Conservation (phyloP, 2,113 vertebrate species). For the Phalacrocorax brasilianus region DNA sequence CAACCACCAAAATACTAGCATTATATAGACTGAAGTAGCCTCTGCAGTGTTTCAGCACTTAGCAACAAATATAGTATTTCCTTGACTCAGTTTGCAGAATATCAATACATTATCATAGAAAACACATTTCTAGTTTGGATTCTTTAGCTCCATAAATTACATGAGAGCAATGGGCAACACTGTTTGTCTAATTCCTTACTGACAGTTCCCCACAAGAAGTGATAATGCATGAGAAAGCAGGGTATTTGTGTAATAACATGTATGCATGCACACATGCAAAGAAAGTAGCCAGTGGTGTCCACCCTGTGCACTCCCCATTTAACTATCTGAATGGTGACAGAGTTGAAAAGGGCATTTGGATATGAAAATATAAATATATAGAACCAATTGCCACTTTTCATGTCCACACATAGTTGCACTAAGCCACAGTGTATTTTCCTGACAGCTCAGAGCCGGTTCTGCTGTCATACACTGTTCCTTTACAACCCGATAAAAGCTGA, state of each 20-base stretch:
- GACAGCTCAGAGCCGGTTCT: neutral
- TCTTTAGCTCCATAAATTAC: neutral
- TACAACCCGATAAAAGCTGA: slow-evolving; percentile 56
- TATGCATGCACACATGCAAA: neutral
- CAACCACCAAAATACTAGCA: neutral
- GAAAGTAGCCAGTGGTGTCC: neutral
- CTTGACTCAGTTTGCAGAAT: neutral
- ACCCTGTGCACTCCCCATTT: fast-evolving
- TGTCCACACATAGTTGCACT: neutral
- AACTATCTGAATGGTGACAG: neutral
- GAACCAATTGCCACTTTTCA: neutral
- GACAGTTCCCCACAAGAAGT: neutral
- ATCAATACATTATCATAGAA: neutral
- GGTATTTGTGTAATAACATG: neutral
- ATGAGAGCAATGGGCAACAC: neutral
- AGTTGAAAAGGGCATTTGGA: neutral
- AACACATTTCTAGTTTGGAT: neutral
- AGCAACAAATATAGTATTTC: neutral
- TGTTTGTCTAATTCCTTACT: neutral
- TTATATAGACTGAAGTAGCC: neutral
- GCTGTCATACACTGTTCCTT: neutral
- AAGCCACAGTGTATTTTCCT: neutral
- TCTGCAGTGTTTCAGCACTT: neutral
- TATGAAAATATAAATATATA: neutral
- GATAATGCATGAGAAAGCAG: neutral